Evolutionary conservation across 2,888 invertebrate species (phyloP).

Genomic region (Nomada fabriciana): DNA sequence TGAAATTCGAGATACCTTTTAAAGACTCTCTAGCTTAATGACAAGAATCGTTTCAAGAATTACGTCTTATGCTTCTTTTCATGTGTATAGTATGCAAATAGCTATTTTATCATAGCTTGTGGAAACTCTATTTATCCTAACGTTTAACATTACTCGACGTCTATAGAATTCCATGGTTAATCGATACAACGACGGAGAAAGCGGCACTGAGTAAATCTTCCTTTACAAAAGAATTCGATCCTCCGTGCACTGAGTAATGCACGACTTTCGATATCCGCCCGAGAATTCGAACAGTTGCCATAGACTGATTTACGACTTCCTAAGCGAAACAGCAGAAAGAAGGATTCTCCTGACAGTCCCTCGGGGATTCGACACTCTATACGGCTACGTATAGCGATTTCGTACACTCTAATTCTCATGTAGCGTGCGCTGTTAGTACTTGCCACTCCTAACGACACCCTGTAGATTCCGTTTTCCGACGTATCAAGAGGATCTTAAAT

Average conservation of each 20-base stretch:
- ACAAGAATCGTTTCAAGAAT: no score
- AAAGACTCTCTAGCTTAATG: no score
- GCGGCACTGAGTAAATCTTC: conserved; percentile 40
- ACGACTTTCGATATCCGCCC: conserved; percentile 40
- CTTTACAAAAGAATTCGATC: conserved; percentile 44
- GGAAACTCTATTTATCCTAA: neutral
- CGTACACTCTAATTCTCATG: conserved; percentile 54
- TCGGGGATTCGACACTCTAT: conserved; percentile 28
- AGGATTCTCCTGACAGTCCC: conserved; percentile 36
- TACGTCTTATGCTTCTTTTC: no score
- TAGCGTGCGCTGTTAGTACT: conserved; percentile 55
- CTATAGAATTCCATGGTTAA: neutral
- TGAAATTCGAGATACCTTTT: neutral
- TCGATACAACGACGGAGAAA: conserved; percentile 24
- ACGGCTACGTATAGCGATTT: conserved; percentile 53
- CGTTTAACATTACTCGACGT: neutral
- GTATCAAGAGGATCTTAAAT: conserved; percentile 4
- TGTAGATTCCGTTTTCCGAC: conserved; percentile 33
- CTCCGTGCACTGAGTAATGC: conserved; percentile 19
- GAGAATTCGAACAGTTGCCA: conserved; percentile 49
- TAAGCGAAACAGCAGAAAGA: conserved; percentile 50
- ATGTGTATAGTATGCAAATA: no score
- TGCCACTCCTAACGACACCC: conserved; percentile 51
- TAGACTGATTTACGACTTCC: conserved; percentile 64
- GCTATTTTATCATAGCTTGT: no score